Evolutionary conservation across 2,888 invertebrate species (phyloP).

Genomic region (Diabrotica balteata): DNA sequence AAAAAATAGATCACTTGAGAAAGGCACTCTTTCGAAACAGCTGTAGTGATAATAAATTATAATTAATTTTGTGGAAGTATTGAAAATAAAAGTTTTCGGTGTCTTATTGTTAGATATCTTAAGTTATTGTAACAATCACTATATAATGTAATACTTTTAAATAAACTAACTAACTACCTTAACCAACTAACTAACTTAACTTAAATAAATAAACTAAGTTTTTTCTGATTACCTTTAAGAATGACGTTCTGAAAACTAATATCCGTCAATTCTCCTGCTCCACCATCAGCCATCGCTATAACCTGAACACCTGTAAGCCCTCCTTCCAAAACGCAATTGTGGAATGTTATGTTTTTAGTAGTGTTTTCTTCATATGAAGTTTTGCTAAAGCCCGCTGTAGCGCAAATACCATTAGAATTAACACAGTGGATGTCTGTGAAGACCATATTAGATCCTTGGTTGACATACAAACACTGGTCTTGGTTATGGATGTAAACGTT

Average conservation of each 20-base stretch:
- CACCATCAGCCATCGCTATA: conserved; percentile 11
- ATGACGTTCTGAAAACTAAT: conserved; percentile 13
- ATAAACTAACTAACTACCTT: no score
- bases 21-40: no score
- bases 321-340: conserved; percentile 22
- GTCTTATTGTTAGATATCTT: no score
- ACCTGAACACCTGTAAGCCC: conserved; percentile 20
- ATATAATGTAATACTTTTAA: no score
- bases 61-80: no score
- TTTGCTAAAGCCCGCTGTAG: conserved; percentile 14
- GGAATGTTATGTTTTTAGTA: conserved; percentile 16
- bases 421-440: conserved; percentile 17
- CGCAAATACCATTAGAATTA: conserved; percentile 20
- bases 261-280: conserved; percentile 15
- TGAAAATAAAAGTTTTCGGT: no score
- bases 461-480: conserved; percentile 25
- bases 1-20: no score
- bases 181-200: no score
- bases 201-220: no score
- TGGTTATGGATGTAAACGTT: conserved; percentile 23
- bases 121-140: no score
- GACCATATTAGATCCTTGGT: conserved; percentile 20
- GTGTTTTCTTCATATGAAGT: conserved; percentile 17
- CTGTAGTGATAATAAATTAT: no score
- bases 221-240: conserved; percentile 20